Evolutionary conservation across 92 coral and sea anemone genomes (phyloP), one percentile per base, ranked within the genome.

Genomic region (Umimayanthus chanpuru): DNA sequence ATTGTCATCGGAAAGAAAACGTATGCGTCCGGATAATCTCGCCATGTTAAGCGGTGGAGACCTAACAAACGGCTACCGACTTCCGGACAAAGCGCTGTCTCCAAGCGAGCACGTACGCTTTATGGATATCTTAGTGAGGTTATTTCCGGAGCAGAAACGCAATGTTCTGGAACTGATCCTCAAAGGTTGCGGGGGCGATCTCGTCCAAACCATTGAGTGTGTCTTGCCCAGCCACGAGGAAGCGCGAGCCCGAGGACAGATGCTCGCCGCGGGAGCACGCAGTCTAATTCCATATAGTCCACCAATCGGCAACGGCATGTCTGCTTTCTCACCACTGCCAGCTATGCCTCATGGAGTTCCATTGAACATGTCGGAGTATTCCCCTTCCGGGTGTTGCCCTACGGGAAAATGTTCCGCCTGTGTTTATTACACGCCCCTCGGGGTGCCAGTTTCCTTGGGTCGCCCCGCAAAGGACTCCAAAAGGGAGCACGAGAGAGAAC

Each of bases 151-250:
- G 78, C 99, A 96, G 77, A 96, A 96, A 53, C 92, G 94, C 36
- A 94, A 96, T 76, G 98, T 96, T 61, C 87, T 96, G 88, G 99
- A 96, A 49, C 85, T 95, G 66, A 96, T 96, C 14, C 84, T 96
- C 11, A 94, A 96, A 81, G 98, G 99, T 6, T 95, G 99, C 75
- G 97, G 99, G 55, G 99, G 99, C 18, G 99, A 96, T 71, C 86
- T 96, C 30, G 98, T 96, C 18, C 99, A 96, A 79, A 94, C 99
- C 12, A 96, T 96, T 18, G 99, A 96, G 86, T 95, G 96, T 72
- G 96, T 96, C 64, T 89, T 96, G 16, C 98, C 99, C 4, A 95
- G 98, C 76, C 99, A 96, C 90, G 99, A 95, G 73, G 99, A 96
- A 76, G 98, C 98, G 12, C 81, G 92, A 14, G 90, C 94, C 4